These are phyloP conservation scores for Mionectes macconnelli DNA, from an alignment of 2,113 vertebrate genomes.

Conservation along the genomic window DNA sequence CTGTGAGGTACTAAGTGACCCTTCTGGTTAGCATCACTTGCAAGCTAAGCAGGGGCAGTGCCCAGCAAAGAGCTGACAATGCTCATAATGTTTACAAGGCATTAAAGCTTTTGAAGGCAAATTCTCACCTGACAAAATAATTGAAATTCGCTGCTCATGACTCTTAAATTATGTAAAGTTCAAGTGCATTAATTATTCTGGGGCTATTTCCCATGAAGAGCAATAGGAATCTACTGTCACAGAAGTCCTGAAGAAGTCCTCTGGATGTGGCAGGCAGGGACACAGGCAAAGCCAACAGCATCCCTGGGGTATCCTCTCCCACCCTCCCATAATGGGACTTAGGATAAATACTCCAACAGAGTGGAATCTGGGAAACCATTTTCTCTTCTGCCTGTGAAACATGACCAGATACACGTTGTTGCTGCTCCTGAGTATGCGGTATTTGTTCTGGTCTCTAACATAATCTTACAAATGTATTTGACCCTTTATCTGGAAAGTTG, in stretches of 20 bases:
- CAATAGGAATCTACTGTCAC: neutral
- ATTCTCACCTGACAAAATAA: neutral
- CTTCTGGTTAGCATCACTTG: neutral
- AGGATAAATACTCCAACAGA: neutral
- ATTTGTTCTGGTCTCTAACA: neutral
- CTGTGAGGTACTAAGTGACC: neutral
- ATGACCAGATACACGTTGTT: neutral
- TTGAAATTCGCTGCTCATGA: neutral
- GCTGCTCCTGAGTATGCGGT: neutral
- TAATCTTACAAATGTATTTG: neutral
- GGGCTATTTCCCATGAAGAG: neutral
- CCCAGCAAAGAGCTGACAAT: neutral
- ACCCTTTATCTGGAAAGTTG: neutral
- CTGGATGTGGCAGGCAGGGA: neutral
- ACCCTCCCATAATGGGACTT: neutral
- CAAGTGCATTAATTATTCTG: neutral
- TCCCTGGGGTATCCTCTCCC: neutral
- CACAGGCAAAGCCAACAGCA: neutral
- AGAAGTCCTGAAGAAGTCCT: neutral
- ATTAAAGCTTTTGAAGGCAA: neutral
- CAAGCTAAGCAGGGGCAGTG: neutral
- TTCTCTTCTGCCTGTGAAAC: neutral
- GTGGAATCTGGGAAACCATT: neutral
- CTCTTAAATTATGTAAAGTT: neutral
- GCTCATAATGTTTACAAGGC: neutral